Percentiles rank a stretch among this genome's conserved stretches.
Conservation (phyloP, 1,140 invertebrate species). For the Arctopsyche grandis region DNA sequence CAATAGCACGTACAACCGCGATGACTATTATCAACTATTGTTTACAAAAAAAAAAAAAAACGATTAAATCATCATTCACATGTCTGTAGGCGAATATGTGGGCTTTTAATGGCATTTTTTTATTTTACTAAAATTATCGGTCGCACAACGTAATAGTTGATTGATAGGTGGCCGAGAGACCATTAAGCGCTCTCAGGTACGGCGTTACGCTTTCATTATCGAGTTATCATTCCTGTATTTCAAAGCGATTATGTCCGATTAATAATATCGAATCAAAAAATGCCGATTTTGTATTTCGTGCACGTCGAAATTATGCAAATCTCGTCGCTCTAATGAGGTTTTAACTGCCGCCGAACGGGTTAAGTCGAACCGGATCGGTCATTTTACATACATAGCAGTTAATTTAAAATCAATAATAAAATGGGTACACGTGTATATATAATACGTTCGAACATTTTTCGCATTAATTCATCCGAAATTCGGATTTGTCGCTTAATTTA, state of each 20-base stretch:
- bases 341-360: neutral
- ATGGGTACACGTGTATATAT: too few species aligned
- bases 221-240: conserved; percentile 18
- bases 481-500: too few species aligned
- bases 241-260: neutral
- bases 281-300: neutral
- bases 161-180: conserved; percentile 19
- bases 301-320: neutral
- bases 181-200: conserved; percentile 7
- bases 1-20: too few species aligned
- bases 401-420: too few species aligned
- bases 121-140: conserved; percentile 7
- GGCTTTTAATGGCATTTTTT: conserved; percentile 26
- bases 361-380: neutral
- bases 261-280: neutral
- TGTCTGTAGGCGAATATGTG: neutral
- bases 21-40: too few species aligned
- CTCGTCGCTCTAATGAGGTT: neutral
- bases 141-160: conserved; percentile 4
- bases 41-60: neutral
- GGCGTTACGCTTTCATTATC: conserved; percentile 12
- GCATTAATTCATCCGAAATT: too few species aligned
- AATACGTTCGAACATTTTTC: too few species aligned
- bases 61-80: conserved; percentile 17
- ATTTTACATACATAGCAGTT: too few species aligned